These are phyloP conservation scores for Struthidea cinerea DNA, from an alignment of 2,113 vertebrate genomes.

Conservation along the genomic window DNA sequence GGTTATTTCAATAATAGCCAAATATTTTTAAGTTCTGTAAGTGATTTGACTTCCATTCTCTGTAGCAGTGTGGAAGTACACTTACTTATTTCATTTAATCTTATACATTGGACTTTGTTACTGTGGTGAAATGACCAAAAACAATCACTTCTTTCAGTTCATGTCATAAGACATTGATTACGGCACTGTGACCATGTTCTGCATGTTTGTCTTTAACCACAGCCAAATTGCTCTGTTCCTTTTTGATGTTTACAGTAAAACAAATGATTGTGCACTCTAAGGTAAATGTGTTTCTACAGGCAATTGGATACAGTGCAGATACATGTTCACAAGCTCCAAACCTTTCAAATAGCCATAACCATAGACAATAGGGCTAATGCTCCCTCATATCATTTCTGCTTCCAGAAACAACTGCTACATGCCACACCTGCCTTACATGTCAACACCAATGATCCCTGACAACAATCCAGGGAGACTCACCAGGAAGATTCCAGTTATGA, in stretches of 20 bases:
- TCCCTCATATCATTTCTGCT: background rate
- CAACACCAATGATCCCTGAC: rapidly evolving
- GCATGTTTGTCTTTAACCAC: background rate
- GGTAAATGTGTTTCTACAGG: background rate
- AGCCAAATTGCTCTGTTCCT: background rate
- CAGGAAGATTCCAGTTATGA: background rate
- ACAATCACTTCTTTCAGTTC: background rate
- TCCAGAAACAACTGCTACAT: background rate
- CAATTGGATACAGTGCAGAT: background rate
- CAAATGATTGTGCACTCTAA: background rate
- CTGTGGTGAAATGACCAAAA: background rate
- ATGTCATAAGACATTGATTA: background rate
- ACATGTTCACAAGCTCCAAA: background rate
- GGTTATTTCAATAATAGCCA: background rate
- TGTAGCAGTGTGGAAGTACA: background rate
- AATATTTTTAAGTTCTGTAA: background rate
- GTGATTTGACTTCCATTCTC: background rate
- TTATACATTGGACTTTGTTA: background rate
- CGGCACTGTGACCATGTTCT: background rate
- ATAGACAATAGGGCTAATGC: background rate
- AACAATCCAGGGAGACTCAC: background rate
- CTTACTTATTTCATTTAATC: background rate
- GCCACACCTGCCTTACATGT: background rate
- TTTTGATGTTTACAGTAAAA: background rate
- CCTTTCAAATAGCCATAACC: background rate